Evolutionary conservation across 2,888 invertebrate genomes (phyloP).

Genomic region (Fabriciana adippe): DNA sequence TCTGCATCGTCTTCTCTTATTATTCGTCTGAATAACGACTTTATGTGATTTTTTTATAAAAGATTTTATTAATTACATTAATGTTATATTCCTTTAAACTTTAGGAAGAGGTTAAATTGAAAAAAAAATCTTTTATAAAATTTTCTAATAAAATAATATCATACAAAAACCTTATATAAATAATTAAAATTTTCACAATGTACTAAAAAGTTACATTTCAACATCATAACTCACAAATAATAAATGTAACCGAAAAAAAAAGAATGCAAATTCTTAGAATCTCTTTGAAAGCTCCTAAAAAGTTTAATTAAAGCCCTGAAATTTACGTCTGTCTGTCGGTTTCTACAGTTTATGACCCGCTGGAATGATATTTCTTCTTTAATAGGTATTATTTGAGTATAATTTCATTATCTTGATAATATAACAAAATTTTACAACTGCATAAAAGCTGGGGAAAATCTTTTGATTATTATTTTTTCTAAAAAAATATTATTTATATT

Average conservation of each 20-base stretch:
- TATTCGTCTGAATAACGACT: too few relatives aligned
- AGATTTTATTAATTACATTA: too few relatives aligned
- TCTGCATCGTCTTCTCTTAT: too few relatives aligned
- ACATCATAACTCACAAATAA: slow-evolving; percentile 1
- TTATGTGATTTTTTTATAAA: too few relatives aligned
- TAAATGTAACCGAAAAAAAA: slow-evolving; percentile 10
- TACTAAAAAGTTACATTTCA: too few relatives aligned
- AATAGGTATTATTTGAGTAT: slow-evolving; percentile 17
- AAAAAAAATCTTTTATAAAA: too few relatives aligned
- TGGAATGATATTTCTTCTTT: slow-evolving; percentile 26
- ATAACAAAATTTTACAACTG: neutral
- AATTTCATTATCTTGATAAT: neutral
- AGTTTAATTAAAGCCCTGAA: slow-evolving; percentile 36
- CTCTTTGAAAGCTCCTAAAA: slow-evolving; percentile 25
- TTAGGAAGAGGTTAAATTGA: too few relatives aligned
- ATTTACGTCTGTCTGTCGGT: slow-evolving; percentile 34
- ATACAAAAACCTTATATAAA: too few relatives aligned
- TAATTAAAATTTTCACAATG: too few relatives aligned
- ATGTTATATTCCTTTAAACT: too few relatives aligned
- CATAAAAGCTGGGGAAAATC: neutral
- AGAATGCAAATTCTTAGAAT: slow-evolving; percentile 24
- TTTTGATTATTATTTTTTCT: neutral
- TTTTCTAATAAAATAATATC: too few relatives aligned
- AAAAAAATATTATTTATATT: neutral
- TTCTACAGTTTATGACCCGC: slow-evolving; percentile 27